These are phyloP conservation scores for Poecilia picta DNA, from an alignment of 2,797 vertebrate genomes.

Conservation along the genomic window DNA sequence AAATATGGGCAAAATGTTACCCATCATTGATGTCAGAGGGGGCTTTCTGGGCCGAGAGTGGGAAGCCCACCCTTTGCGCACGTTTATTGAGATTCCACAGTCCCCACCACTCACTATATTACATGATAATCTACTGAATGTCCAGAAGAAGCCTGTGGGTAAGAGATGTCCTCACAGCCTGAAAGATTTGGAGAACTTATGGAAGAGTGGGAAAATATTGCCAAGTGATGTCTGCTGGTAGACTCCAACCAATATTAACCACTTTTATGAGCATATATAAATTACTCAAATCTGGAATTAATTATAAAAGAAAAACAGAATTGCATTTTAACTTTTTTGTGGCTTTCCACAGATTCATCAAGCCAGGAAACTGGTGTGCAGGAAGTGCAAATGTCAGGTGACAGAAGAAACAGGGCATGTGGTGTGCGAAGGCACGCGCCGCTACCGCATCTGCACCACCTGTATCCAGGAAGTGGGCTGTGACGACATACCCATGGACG, in stretches of 20 bases:
- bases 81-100: background rate
- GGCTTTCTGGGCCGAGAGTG: background rate
- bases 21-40: background rate
- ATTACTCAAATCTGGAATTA: background rate
- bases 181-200: background rate
- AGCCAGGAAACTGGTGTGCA: constrained; percentile 95
- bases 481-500: constrained; percentile 86
- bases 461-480: constrained; percentile 93
- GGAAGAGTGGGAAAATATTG: background rate
- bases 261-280: background rate
- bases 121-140: background rate
- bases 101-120: background rate
- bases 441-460: constrained; percentile 91
- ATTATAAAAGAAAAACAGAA: background rate
- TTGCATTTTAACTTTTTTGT: background rate
- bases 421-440: constrained; percentile 92
- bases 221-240: background rate
- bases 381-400: constrained; percentile 94
- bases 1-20: background rate
- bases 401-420: constrained; percentile 93
- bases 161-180: background rate
- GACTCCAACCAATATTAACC: background rate
- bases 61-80: background rate
- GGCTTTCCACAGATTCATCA: constrained; percentile 89
- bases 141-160: background rate